Evolutionary conservation across 2,888 invertebrate genomes (phyloP), one percentile per base, ranked within the genome.

Genomic region (Cheilosia vernalis): DNA sequence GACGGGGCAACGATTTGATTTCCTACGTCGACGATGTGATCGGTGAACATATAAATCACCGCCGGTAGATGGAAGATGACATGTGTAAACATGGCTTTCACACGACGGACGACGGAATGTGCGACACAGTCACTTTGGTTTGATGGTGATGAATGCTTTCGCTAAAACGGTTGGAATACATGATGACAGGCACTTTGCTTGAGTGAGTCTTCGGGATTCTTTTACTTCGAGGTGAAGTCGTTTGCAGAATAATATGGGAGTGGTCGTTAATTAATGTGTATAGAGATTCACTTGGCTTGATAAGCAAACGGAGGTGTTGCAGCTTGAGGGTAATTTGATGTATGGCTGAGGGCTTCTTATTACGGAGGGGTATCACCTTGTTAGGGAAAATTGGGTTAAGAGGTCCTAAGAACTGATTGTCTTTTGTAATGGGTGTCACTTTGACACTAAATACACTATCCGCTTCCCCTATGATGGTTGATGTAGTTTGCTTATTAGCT

Each of bases 101-200:
- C 51, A 53, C 73, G 27, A 47, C 19, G 47, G 37, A n/a, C 55
- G 37, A n/a, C 55, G 44, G 51, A 51, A 49, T 67, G 67, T 74
- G 51, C 60, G 66, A 67, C 61, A 69, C 64, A 83, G 72, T 53
- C 53, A 66, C 74, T 79, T 66, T n/a, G 55, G 47, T 55, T 60
- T 40, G 72, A 77, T 60, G 24, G 42, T 83, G 82, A 83, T 83
- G 82, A 66, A 83, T 72, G 72, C 27, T 61, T 72, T 64, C 30
- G 55, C 42, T 73, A 42, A 64, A 72, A 47, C 19, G 44, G 53
- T 17, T 47, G 24, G 19, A 47, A 73, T 56, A 40, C 42, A 37
- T 19, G 66, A 37, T 24, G 55, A 70, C 47, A 21, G 51, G 27
- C 66, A 67, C 66, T 73, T 74, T 56, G 44, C 15, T 69, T 55